Conservation (phyloP, 2,113 vertebrate species). For the Cephalopterus ornatus region DNA sequence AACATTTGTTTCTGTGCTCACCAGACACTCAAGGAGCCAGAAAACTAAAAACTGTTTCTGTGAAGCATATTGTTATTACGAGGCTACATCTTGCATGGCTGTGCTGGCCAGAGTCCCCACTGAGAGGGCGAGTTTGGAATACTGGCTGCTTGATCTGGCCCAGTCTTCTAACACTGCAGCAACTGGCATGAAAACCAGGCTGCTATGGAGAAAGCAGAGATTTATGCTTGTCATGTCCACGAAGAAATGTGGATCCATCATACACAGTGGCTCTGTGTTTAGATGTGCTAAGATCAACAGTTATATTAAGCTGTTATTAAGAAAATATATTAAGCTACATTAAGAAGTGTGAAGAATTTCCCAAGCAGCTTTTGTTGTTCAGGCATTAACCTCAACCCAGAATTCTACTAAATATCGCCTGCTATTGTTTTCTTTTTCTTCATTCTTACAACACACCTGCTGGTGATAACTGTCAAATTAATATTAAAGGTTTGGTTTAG, state of each 20-base stretch:
- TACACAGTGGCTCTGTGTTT: background rate
- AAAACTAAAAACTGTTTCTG: background rate
- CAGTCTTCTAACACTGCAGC: background rate
- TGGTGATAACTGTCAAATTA: background rate
- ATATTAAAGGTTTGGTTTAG: background rate
- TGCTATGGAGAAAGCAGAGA: background rate
- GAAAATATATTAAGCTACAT: background rate
- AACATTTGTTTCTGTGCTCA: background rate
- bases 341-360: background rate
- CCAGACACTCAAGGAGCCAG: background rate
- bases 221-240: background rate
- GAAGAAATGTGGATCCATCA: background rate
- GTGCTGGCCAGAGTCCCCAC: background rate
- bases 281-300: background rate
- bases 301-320: background rate
- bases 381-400: background rate
- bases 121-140: background rate
- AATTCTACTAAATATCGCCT: background rate
- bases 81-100: background rate
- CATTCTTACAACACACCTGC: background rate
- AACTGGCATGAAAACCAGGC: background rate
- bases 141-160: background rate
- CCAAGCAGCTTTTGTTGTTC: background rate
- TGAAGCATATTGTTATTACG: background rate
- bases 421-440: background rate